Conservation (phyloP, 2,113 vertebrate genomes). For the Gorilla gorilla region DNA sequence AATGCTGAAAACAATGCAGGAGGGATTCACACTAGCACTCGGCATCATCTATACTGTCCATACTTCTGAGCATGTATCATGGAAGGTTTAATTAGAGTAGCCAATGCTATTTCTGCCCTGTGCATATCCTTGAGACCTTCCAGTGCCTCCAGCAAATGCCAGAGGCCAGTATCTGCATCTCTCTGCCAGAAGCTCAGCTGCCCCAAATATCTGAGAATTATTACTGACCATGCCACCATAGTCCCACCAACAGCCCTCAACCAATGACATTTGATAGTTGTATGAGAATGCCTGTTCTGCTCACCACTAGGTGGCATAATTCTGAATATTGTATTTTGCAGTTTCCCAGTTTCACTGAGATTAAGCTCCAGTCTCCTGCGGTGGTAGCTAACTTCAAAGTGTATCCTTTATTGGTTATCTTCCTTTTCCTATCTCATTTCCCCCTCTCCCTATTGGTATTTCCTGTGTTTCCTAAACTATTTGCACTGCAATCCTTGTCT, state of each 20-base stretch:
- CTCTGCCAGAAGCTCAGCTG: neutral
- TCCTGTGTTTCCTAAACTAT: neutral
- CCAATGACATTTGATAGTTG: neutral
- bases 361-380: neutral
- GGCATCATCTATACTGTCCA: neutral
- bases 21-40: neutral
- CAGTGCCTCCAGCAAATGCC: neutral
- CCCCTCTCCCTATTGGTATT: neutral
- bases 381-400: neutral
- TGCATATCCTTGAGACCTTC: neutral
- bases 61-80: neutral
- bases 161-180: neutral
- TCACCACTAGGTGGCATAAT: neutral
- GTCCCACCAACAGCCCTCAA: neutral
- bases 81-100: neutral
- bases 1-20: neutral
- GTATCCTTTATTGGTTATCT: neutral
- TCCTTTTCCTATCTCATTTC: neutral
- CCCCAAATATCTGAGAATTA: neutral
- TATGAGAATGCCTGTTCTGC: neutral
- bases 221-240: neutral
- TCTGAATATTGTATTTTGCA: neutral
- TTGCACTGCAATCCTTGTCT: neutral
- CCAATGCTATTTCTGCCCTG: neutral
- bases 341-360: neutral